Percentiles rank a stretch among this genome's conserved stretches.
phyloP scores from a whole-genome alignment of 1,140 invertebrate species.

The Drosophila malerkotliana region DNA sequence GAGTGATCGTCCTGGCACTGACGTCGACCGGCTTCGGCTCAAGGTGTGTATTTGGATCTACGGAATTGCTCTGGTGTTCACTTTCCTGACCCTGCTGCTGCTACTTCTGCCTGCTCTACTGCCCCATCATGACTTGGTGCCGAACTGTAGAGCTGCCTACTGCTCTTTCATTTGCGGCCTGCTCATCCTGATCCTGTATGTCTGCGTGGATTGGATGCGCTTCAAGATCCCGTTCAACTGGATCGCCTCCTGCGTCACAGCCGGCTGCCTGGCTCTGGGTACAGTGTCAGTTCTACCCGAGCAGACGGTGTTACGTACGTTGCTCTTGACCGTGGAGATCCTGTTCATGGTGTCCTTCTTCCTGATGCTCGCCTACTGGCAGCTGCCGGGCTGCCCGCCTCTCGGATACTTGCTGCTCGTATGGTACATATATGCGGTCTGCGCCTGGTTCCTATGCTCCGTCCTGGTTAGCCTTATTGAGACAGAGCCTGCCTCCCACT shows the following conservation, averaged over 20 bases:
- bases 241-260: slow-evolving; percentile 26
- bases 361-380: slow-evolving; percentile 30
- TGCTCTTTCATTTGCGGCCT: slow-evolving; percentile 15
- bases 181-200: slow-evolving; percentile 13
- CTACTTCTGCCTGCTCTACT: slow-evolving; percentile 4
- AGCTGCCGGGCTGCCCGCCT: slow-evolving; percentile 1
- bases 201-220: slow-evolving; percentile 16
- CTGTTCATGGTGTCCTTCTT: slow-evolving; percentile 20
- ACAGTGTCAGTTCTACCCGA: slow-evolving; percentile 2
- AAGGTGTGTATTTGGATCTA: slow-evolving; percentile 12
- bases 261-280: slow-evolving; percentile 19
- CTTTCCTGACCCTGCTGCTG: slow-evolving; percentile 20
- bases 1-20: slow-evolving; percentile 24
- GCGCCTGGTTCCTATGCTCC: background rate
- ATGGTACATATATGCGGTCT: slow-evolving; percentile 4
- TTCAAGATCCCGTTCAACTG: slow-evolving; percentile 43
- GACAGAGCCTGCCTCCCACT: background rate
- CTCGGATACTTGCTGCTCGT: slow-evolving; percentile 2
- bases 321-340: slow-evolving; percentile 29
- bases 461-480: background rate
- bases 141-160: background rate
- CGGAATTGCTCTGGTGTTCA: slow-evolving; percentile 26
- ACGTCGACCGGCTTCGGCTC: background rate
- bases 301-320: background rate
- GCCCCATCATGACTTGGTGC: background rate